Evolutionary conservation across 1,140 invertebrate species (phyloP).

Genomic region (Brachionus angularis): DNA sequence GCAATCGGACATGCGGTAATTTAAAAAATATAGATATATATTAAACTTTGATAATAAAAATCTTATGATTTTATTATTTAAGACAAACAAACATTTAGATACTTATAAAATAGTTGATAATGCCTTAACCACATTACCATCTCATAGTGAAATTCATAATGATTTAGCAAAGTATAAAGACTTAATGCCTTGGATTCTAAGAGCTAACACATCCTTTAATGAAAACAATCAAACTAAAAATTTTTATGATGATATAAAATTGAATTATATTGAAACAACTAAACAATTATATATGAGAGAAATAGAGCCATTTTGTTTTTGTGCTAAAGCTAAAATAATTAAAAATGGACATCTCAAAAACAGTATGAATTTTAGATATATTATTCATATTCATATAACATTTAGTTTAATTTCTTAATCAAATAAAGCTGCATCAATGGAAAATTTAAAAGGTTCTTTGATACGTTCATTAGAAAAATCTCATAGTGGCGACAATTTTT

Average conservation of each 20-base stretch:
- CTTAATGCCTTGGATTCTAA: neutral
- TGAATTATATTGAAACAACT: slow-evolving; percentile 21
- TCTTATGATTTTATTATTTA: neutral
- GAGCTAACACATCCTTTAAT: neutral
- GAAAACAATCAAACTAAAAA: slow-evolving; percentile 22
- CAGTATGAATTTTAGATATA: neutral
- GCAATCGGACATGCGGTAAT: slow-evolving; percentile 35
- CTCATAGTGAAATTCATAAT: slow-evolving; percentile 19
- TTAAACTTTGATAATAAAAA: neutral
- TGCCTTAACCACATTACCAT: neutral
- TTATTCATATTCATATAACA: neutral
- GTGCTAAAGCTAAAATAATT: slow-evolving; percentile 13
- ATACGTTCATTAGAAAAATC: slow-evolving; percentile 14
- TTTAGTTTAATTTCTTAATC: neutral
- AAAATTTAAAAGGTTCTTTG: slow-evolving; percentile 38
- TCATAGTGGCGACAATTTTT: neutral
- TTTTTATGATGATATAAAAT: slow-evolving; percentile 32
- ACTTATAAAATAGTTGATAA: slow-evolving; percentile 17
- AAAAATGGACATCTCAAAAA: neutral
- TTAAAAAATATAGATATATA: neutral
- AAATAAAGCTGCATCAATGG: slow-evolving; percentile 23
- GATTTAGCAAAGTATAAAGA: slow-evolving; percentile 20
- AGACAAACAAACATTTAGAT: slow-evolving; percentile 41
- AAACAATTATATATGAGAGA: slow-evolving; percentile 34
- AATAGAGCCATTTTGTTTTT: slow-evolving; percentile 3